A percentile compares a stretch with the other conserved stretches of the same genome.
phyloP scores from a whole-genome alignment of 2,797 vertebrate genomes.

The Neosalanx taihuensis region DNA sequence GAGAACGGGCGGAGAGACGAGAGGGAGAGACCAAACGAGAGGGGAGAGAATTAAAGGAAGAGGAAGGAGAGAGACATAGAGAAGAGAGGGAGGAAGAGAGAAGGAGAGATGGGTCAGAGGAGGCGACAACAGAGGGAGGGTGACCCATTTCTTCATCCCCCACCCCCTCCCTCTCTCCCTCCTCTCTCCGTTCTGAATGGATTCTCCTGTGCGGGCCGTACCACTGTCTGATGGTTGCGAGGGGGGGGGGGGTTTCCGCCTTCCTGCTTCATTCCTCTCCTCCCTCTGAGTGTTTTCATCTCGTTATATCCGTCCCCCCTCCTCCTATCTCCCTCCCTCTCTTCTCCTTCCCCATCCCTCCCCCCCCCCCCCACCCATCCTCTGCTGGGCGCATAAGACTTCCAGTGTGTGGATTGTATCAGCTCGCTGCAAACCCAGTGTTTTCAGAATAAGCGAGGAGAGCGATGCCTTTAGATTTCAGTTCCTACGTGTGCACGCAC shows the following conservation, averaged over 20 bases:
- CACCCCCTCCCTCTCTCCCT: not conserved
- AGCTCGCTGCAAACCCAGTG: not conserved
- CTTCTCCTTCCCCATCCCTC: not conserved
- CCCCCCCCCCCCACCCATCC: not conserved
- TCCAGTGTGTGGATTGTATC: not conserved
- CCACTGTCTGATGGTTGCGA: slow-evolving; percentile 41
- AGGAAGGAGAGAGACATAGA: not conserved
- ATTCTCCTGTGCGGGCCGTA: slow-evolving; percentile 28
- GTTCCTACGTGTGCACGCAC: not conserved
- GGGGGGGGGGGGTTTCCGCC: slow-evolving; percentile 33
- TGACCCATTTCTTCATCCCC: not conserved
- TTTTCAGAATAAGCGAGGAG: slow-evolving; percentile 4
- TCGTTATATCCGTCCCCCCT: slow-evolving; percentile 16
- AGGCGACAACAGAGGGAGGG: not conserved
- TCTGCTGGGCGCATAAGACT: not conserved
- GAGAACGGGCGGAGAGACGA: not conserved
- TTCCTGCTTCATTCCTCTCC: slow-evolving; percentile 59
- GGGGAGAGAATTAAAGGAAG: not conserved
- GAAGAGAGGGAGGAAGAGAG: not conserved
- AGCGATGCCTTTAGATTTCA: not conserved
- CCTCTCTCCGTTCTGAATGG: slow-evolving; percentile 30
- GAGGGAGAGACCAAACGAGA: not conserved
- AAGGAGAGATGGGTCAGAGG: not conserved
- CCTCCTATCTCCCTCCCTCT: not conserved
- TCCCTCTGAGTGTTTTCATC: slow-evolving; percentile 22